Evolutionary conservation across 2,113 vertebrate genomes (phyloP).

Genomic region (Macaca fascicularis): DNA sequence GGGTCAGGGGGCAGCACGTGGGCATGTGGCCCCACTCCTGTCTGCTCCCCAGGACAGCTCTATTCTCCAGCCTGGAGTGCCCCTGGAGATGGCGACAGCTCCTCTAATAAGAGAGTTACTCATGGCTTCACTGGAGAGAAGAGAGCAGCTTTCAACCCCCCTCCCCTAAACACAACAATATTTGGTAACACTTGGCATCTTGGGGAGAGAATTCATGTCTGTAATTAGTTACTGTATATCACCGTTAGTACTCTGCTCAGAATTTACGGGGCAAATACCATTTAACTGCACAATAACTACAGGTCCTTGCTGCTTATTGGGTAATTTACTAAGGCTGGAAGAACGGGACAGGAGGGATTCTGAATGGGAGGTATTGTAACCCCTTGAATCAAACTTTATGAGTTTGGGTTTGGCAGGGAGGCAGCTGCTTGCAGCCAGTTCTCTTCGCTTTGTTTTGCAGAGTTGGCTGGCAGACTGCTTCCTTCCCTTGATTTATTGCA

Average conservation of each 20-base stretch:
- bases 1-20: neutral
- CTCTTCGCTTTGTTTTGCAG: slow-evolving; percentile 60
- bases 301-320: slow-evolving; percentile 78
- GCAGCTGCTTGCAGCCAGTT: slow-evolving; percentile 55
- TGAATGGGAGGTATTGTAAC: slow-evolving; percentile 70
- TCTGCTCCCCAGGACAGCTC: neutral
- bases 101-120: slow-evolving; percentile 44
- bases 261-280: slow-evolving; percentile 79
- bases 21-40: neutral
- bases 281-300: slow-evolving; percentile 80
- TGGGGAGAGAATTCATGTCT: slow-evolving; percentile 76
- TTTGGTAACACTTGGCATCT: slow-evolving; percentile 70
- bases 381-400: slow-evolving; percentile 81
- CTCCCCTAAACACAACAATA: slow-evolving; percentile 54
- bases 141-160: slow-evolving; percentile 13
- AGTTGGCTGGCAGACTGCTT: slow-evolving; percentile 48
- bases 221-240: slow-evolving; percentile 81
- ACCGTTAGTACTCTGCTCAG: slow-evolving; percentile 71
- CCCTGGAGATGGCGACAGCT: neutral
- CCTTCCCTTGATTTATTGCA: slow-evolving; percentile 51
- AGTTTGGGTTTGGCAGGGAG: slow-evolving; percentile 75
- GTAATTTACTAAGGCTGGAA: slow-evolving; percentile 81
- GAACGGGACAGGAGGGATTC: slow-evolving; percentile 74
- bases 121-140: slow-evolving; percentile 36
- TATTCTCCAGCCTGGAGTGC: neutral